phyloP scores from a whole-genome alignment of 2,113 vertebrate species.

The Carassius auratus region DNA sequence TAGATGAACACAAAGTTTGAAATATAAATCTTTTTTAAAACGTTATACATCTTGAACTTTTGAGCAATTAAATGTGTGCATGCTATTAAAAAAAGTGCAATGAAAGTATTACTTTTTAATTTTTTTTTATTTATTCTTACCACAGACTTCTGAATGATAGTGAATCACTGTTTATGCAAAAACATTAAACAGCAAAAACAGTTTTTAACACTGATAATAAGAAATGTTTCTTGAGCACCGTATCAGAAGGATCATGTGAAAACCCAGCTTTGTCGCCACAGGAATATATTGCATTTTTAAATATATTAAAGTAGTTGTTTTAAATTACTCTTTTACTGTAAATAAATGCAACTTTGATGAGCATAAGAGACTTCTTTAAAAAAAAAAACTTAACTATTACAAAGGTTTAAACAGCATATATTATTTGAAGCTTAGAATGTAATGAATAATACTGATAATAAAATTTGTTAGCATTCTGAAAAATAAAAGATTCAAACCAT shows the following conservation, averaged over 20 bases:
- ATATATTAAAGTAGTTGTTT: not conserved
- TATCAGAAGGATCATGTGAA: no score
- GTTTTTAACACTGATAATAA: no score
- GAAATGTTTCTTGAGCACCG: no score
- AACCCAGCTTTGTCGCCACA: no score
- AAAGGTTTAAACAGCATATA: not conserved
- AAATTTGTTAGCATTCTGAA: not conserved
- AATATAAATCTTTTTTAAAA: no score
- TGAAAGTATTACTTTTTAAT: no score
- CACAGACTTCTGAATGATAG: not conserved
- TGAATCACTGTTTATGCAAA: not conserved
- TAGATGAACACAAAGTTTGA: not conserved
- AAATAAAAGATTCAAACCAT: slow-evolving; percentile 57
- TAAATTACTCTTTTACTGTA: no score
- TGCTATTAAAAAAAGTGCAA: no score
- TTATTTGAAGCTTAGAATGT: not conserved
- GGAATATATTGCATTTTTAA: no score
- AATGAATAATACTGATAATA: not conserved
- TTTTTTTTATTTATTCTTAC: no score
- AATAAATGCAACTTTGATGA: not conserved
- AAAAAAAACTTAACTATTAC: not conserved
- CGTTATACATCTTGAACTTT: not conserved
- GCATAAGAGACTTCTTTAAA: not conserved
- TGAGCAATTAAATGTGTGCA: not conserved
- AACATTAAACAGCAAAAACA: not conserved